Evolutionary conservation across 1,140 invertebrate genomes (phyloP).

Genomic region (Ephestia elutella): DNA sequence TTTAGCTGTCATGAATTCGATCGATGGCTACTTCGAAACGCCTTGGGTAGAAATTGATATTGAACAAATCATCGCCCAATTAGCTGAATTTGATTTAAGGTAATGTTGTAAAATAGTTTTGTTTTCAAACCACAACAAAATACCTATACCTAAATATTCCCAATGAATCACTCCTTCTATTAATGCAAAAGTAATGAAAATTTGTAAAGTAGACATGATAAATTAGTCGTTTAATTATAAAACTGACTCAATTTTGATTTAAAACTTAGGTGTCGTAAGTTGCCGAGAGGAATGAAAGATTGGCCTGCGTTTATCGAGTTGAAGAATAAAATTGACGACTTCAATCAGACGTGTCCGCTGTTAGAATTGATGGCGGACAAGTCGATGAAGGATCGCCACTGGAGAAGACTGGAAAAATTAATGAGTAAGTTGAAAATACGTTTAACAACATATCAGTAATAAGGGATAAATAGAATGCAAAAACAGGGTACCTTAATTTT

Average conservation of each 20-base stretch:
- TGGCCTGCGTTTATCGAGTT: constrained; percentile 92
- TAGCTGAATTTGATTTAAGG: constrained; percentile 88
- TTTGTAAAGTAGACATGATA: no score
- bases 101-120: constrained; percentile 37
- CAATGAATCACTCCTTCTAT: no score
- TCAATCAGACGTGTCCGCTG: constrained; percentile 90
- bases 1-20: constrained; percentile 84
- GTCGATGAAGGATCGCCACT: constrained; percentile 92
- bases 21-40: constrained; percentile 90
- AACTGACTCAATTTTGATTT: no score
- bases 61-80: constrained; percentile 85
- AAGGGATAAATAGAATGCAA: no score
- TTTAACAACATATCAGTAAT: background rate
- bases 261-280: constrained; percentile 78
- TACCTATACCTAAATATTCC: no score
- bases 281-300: constrained; percentile 89
- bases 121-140: no score
- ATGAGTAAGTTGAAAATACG: constrained; percentile 58
- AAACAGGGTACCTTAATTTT: no score
- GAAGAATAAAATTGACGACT: constrained; percentile 92
- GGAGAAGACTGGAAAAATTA: constrained; percentile 83
- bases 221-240: no score
- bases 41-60: constrained; percentile 89
- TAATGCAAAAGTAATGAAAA: no score
- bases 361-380: constrained; percentile 92